Percentiles rank a stretch among this genome's conserved stretches.
Evolutionary conservation across 2,113 vertebrate species (phyloP).

Genomic region (Manacus vitellinus): DNA sequence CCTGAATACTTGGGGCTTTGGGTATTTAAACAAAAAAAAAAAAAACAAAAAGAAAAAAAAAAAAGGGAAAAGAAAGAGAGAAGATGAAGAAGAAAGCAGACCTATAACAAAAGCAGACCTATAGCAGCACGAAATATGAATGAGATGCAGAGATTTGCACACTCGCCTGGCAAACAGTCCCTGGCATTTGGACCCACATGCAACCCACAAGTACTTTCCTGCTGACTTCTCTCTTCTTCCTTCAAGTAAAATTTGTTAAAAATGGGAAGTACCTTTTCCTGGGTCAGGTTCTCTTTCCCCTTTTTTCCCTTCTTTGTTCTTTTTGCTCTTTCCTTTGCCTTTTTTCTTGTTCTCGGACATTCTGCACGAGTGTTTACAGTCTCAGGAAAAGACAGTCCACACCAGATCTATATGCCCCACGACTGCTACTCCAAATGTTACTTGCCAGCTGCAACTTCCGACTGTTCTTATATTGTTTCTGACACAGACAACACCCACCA

Average conservation of each 20-base stretch:
- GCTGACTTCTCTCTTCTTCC: slow-evolving; percentile 48
- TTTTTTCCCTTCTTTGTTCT: slow-evolving; percentile 77
- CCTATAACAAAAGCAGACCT: slow-evolving; percentile 3
- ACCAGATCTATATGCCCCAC: slow-evolving; percentile 64
- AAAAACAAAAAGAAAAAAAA: too few species aligned
- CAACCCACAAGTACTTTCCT: slow-evolving; percentile 30
- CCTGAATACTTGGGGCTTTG: not conserved
- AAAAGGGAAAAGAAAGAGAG: not conserved
- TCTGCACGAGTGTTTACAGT: slow-evolving; percentile 67
- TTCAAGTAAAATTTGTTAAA: slow-evolving; percentile 65
- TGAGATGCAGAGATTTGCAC: slow-evolving; percentile 41
- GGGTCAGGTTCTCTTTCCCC: slow-evolving; percentile 75
- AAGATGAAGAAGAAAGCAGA: not conserved
- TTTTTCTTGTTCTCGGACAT: slow-evolving; percentile 79
- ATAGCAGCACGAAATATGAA: slow-evolving; percentile 18
- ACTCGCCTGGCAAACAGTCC: not conserved
- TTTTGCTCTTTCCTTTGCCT: slow-evolving; percentile 77
- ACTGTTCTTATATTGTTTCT: slow-evolving; percentile 74
- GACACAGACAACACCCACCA: slow-evolving; percentile 73
- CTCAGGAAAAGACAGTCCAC: slow-evolving; percentile 59
- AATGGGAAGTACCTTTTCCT: slow-evolving; percentile 72
- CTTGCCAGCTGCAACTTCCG: slow-evolving; percentile 70
- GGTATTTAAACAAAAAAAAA: not conserved
- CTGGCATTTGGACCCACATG: slow-evolving; percentile 40
- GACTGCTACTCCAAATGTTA: slow-evolving; percentile 61